A percentile compares a stretch with the other conserved stretches of the same genome.
These are phyloP conservation scores for Cataglyphis livida DNA, from an alignment of 2,888 invertebrate species.

Conservation along the genomic window DNA sequence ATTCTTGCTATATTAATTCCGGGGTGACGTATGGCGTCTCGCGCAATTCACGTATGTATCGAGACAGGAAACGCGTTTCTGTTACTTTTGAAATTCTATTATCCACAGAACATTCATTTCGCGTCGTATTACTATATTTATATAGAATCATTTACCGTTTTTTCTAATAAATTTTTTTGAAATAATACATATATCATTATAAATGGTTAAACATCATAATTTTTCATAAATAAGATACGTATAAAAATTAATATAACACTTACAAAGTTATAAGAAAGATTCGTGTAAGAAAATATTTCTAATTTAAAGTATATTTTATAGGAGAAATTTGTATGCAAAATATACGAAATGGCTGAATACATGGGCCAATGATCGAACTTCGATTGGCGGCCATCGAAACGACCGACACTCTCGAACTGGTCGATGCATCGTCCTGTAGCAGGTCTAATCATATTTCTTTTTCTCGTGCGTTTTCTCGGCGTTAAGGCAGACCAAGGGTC, in stretches of 20 bases:
- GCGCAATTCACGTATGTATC: neutral
- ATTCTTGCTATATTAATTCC: slow-evolving; percentile 31
- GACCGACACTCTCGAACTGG: slow-evolving; percentile 74
- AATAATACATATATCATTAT: neutral
- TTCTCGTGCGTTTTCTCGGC: slow-evolving; percentile 74
- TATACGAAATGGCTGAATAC: slow-evolving; percentile 15
- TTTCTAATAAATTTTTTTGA: neutral
- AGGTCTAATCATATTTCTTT: slow-evolving; percentile 77
- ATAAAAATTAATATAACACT: neutral
- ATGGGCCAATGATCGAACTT: slow-evolving; percentile 69
- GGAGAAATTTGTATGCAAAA: neutral
- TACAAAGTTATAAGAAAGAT: neutral
- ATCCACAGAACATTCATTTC: neutral
- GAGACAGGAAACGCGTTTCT: neutral
- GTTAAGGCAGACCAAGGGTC: slow-evolving; percentile 77
- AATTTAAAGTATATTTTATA: neutral
- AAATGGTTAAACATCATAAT: neutral
- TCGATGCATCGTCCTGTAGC: slow-evolving; percentile 78
- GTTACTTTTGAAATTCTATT: neutral
- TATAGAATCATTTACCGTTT: neutral
- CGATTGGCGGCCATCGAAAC: slow-evolving; percentile 82
- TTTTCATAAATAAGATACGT: neutral
- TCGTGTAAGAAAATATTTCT: neutral
- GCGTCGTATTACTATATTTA: neutral
- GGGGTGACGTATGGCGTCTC: neutral